Evolutionary conservation across 2,113 vertebrate genomes (phyloP).

Genomic region (Hyperopisus bebe): DNA sequence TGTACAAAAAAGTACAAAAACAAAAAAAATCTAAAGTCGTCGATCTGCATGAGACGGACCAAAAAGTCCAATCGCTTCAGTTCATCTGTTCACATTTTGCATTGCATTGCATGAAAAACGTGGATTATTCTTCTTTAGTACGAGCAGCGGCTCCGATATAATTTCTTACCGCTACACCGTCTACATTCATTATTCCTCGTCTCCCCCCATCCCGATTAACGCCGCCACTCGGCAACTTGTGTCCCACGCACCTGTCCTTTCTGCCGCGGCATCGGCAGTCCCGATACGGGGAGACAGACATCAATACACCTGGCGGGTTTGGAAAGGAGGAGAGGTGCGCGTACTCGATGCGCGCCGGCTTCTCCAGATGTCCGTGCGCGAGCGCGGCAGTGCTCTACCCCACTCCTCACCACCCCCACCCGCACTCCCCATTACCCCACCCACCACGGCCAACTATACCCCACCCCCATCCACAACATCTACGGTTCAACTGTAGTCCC

Average conservation of each 20-base stretch:
- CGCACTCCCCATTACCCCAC: not conserved
- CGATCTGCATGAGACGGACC: not conserved
- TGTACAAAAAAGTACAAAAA: not conserved
- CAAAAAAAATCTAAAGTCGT: not conserved
- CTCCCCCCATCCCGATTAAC: not conserved
- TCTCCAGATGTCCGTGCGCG: slow-evolving; percentile 2
- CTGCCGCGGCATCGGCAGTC: not conserved
- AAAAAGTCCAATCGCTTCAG: not conserved
- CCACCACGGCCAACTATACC: not conserved
- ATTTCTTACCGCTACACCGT: not conserved
- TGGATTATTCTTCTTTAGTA: not conserved
- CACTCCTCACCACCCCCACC: not conserved
- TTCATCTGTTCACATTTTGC: not conserved
- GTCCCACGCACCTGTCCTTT: slow-evolving; percentile 18
- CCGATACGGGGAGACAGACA: not conserved
- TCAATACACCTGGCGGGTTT: slow-evolving; percentile 6
- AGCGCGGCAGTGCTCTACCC: not conserved
- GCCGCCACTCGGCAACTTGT: not conserved
- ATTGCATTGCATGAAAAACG: not conserved
- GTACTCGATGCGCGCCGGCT: not conserved
- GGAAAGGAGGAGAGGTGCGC: not conserved
- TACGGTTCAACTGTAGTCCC: not conserved
- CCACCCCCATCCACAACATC: not conserved
- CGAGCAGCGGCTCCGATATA: not conserved
- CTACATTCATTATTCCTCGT: not conserved